phyloP scores from a whole-genome alignment of 1,140 invertebrate genomes.

The Procambarus clarkii region DNA sequence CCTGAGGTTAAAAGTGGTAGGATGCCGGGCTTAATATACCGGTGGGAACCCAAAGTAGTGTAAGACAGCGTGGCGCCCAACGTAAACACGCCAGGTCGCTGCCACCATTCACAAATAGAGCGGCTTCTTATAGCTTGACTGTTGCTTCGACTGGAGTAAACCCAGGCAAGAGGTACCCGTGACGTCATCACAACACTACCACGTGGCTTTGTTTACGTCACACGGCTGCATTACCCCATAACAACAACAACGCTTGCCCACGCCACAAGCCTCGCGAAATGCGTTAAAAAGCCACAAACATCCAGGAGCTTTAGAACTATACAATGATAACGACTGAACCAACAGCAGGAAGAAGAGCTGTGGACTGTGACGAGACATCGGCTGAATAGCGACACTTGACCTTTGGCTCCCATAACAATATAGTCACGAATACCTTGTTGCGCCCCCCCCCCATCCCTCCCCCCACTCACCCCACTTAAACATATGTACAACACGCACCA shows the following conservation, averaged over 20 bases:
- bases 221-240: not conserved
- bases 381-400: not conserved
- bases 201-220: constrained; percentile 24
- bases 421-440: not conserved
- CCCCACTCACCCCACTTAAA: not conserved
- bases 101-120: constrained; percentile 43
- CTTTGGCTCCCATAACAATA: not conserved
- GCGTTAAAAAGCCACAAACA: no score
- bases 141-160: constrained; percentile 42
- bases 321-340: no score
- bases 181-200: constrained; percentile 29
- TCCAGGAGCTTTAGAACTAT: no score
- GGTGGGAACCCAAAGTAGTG: constrained; percentile 19
- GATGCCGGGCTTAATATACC: constrained; percentile 38
- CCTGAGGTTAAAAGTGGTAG: constrained; percentile 33
- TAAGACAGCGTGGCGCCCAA: constrained; percentile 29
- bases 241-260: not conserved
- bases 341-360: no score
- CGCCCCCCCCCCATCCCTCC: no score
- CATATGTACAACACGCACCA: not conserved
- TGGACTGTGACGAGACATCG: no score
- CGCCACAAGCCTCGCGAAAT: no score
- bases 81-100: constrained; percentile 34
- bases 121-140: constrained; percentile 40
- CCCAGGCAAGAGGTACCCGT: constrained; percentile 12